Conservation (phyloP, 2,888 invertebrate species). For the Stomorhina lunata region DNA sequence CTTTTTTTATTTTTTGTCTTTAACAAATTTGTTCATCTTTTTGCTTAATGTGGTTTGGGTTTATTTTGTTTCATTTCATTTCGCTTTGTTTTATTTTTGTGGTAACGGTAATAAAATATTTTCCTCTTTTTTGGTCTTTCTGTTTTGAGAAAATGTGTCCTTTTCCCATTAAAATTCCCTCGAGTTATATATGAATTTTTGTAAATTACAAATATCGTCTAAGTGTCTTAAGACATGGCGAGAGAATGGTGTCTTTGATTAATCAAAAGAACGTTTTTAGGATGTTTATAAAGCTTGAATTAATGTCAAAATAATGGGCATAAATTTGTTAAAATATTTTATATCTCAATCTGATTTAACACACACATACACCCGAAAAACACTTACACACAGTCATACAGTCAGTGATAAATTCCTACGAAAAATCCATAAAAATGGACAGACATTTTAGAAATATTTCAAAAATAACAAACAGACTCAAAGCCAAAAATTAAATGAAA, state of each 20-base stretch:
- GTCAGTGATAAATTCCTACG: slow-evolving; percentile 25
- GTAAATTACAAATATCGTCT: background rate
- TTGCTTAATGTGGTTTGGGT: slow-evolving; percentile 34
- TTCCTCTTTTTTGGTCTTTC: background rate
- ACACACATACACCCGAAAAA: background rate
- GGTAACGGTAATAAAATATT: slow-evolving; percentile 51
- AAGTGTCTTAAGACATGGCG: background rate
- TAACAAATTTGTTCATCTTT: slow-evolving; percentile 55
- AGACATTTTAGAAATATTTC: slow-evolving; percentile 19
- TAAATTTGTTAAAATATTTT: slow-evolving; percentile 78
- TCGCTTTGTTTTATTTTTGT: slow-evolving; percentile 30
- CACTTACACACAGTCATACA: background rate
- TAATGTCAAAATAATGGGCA: slow-evolving; percentile 78
- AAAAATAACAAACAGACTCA: background rate
- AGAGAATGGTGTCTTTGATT: slow-evolving; percentile 62
- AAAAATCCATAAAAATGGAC: slow-evolving; percentile 25
- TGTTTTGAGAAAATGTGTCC: background rate
- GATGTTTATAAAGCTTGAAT: slow-evolving; percentile 75
- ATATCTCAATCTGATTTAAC: slow-evolving; percentile 57
- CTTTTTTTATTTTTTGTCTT: slow-evolving; percentile 29
- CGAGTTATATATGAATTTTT: background rate
- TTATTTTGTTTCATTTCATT: slow-evolving; percentile 20
- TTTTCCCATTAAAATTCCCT: slow-evolving; percentile 43
- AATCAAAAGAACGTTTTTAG: slow-evolving; percentile 68
- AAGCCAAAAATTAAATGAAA: background rate